Conservation (phyloP, 1,140 invertebrate species). For the Trinorchestia longiramus region DNA sequence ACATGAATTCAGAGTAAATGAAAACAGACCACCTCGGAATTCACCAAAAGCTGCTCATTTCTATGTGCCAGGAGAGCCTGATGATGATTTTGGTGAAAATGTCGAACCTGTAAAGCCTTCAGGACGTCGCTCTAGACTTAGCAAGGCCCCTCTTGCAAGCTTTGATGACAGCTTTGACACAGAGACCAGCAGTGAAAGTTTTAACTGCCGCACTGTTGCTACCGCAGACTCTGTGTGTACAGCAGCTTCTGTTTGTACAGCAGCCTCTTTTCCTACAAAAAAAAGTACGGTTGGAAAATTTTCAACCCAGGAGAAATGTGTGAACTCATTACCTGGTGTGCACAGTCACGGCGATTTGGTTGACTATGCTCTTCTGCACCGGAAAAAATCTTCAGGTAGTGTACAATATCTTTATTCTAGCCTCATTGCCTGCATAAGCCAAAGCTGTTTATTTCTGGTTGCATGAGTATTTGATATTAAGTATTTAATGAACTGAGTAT, state of each 20-base stretch:
- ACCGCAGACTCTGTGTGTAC: neutral
- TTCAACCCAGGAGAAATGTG: neutral
- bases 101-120: neutral
- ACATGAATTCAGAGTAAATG: neutral
- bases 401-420: neutral
- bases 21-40: neutral
- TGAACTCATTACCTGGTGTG: conserved; percentile 25
- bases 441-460: neutral
- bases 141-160: conserved; percentile 16
- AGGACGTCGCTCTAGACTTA: neutral
- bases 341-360: conserved; percentile 43
- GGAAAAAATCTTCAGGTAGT: neutral
- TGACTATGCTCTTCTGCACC: conserved; percentile 30
- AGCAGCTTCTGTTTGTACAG: too few relatives aligned
- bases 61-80: neutral
- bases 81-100: too few relatives aligned
- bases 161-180: conserved; percentile 46
- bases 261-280: neutral
- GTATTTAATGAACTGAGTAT: neutral
- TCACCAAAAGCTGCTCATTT: neutral
- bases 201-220: neutral
- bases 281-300: neutral
- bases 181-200: conserved; percentile 43
- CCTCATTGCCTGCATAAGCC: neutral
- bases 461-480: neutral